phyloP scores from a whole-genome alignment of 2,888 invertebrate species.

The Ceratothoa steindachneri region DNA sequence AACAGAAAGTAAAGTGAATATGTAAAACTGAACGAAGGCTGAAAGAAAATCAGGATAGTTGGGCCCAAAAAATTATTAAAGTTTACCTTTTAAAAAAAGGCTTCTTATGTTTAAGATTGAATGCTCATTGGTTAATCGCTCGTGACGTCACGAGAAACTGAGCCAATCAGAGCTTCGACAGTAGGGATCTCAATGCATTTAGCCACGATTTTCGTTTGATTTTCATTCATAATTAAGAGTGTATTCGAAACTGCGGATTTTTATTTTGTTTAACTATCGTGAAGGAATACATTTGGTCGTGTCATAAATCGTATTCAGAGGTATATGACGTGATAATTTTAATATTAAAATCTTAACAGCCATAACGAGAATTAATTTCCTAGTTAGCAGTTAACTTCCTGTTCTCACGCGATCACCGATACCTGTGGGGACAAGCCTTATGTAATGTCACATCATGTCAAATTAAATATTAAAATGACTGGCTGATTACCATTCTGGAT shows the following conservation, averaged over 20 bases:
- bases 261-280: slow-evolving; percentile 13
- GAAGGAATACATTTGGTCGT: slow-evolving; percentile 7
- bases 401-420: background rate
- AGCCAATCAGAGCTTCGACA: background rate
- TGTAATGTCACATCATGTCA: slow-evolving; percentile 13
- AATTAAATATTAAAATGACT: slow-evolving; percentile 4
- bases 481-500: slow-evolving; percentile 8
- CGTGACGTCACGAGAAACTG: background rate
- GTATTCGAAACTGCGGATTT: background rate
- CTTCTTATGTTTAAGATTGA: background rate
- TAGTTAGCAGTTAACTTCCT: background rate
- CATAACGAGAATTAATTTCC: slow-evolving; percentile 1
- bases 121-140: background rate
- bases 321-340: slow-evolving; percentile 10
- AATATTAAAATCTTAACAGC: slow-evolving; percentile 10
- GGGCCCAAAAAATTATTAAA: background rate
- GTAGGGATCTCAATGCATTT: slow-evolving; percentile 12
- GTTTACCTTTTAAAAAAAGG: background rate
- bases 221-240: slow-evolving; percentile 4
- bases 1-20: too few species aligned
- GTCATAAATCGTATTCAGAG: slow-evolving; percentile 10
- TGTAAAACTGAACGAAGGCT: too few species aligned
- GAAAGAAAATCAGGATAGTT: too few species aligned
- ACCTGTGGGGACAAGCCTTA: background rate
- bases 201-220: background rate